Percentiles rank a stretch among this genome's conserved stretches.
Conservation (phyloP, 30 jellyfish, hydroid and myxozoan genomes). For the Phacellophora camtschatica region DNA sequence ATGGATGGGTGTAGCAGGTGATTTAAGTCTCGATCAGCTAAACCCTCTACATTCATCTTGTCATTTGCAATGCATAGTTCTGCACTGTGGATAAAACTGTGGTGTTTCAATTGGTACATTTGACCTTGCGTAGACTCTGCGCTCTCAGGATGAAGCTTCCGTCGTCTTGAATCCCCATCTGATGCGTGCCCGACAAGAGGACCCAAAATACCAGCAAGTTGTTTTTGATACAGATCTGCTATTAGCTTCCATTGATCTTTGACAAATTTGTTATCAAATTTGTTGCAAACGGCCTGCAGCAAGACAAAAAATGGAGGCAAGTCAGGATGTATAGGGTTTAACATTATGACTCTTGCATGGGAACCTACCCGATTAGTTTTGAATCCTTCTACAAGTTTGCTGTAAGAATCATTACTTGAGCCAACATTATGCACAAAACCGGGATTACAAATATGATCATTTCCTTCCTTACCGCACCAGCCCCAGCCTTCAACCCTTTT, state of each 20-base stretch:
- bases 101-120: background rate
- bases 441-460: slow-evolving; percentile 16
- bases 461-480: slow-evolving; percentile 13
- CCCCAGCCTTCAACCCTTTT: slow-evolving; percentile 36
- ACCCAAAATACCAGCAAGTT: slow-evolving; percentile 16
- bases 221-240: background rate
- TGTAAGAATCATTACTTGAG: background rate
- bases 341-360: slow-evolving; percentile 11
- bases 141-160: background rate
- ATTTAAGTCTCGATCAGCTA: slow-evolving; percentile 32
- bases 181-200: slow-evolving; percentile 63
- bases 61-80: too few species aligned
- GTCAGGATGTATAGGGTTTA: slow-evolving; percentile 10
- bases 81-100: background rate
- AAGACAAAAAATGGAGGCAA: slow-evolving; percentile 21
- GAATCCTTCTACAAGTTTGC: background rate
- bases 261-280: background rate
- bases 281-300: slow-evolving; percentile 17
- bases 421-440: slow-evolving; percentile 36
- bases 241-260: slow-evolving; percentile 3
- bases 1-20: slow-evolving; percentile 9
- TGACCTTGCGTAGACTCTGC: slow-evolving; percentile 1
- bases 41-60: background rate
- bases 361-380: background rate
- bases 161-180: slow-evolving; percentile 47